These are phyloP conservation scores for Falco punctatus DNA, from an alignment of 2,113 vertebrate genomes.

Conservation along the genomic window DNA sequence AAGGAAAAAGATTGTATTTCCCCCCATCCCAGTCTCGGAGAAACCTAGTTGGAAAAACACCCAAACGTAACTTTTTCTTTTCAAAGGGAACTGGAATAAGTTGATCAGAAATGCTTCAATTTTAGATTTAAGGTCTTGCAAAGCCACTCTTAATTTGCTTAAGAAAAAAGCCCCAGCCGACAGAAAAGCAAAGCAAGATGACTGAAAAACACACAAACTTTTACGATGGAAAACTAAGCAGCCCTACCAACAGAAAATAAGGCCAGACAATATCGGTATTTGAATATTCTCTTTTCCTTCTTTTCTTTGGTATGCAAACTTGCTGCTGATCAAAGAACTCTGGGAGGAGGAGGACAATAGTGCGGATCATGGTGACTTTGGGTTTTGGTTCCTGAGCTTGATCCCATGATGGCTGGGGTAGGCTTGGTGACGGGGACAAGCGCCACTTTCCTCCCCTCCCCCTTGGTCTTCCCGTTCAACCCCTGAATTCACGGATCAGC, in stretches of 20 bases:
- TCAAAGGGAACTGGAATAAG: background rate
- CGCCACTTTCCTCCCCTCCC: background rate
- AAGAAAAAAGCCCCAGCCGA: background rate
- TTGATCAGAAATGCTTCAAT: background rate
- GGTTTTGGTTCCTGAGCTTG: background rate
- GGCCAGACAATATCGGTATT: background rate
- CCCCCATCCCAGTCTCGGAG: background rate
- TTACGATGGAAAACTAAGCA: background rate
- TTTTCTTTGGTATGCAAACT: slow-evolving; percentile 28
- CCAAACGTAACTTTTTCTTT: background rate
- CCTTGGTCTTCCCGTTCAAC: background rate
- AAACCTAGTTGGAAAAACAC: background rate
- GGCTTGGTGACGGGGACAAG: background rate
- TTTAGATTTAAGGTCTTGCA: background rate
- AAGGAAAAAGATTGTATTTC: background rate
- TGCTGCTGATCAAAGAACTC: background rate
- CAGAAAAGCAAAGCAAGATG: background rate
- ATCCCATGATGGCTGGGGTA: background rate
- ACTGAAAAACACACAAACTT: background rate
- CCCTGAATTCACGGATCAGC: background rate
- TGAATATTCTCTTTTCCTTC: background rate
- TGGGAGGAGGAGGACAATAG: background rate
- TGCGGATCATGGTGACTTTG: background rate
- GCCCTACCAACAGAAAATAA: background rate
- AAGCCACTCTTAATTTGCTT: background rate